These are phyloP conservation scores for Gambusia yucatana DNA, from an alignment of 2,797 vertebrate species.

Conservation along the genomic window DNA sequence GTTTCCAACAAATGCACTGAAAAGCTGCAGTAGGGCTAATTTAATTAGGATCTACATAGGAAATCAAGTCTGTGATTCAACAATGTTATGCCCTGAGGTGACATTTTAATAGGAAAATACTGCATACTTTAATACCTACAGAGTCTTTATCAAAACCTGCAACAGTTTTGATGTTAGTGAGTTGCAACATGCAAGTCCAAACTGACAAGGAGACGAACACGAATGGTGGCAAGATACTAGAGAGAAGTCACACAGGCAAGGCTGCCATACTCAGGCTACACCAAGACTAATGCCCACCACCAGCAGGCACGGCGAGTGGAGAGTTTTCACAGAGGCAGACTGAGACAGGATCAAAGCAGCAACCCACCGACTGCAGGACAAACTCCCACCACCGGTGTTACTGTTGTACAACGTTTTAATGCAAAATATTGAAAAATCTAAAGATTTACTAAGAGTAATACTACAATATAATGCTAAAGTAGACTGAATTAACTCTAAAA, in stretches of 20 bases:
- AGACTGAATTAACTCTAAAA: not conserved
- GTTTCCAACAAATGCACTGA: not conserved
- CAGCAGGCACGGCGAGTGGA: too few species aligned
- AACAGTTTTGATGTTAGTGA: not conserved
- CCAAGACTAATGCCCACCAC: too few species aligned
- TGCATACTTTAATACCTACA: not conserved
- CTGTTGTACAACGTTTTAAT: too few species aligned
- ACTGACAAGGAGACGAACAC: too few species aligned
- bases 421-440: not conserved
- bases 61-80: not conserved
- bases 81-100: not conserved
- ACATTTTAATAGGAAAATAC: not conserved
- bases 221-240: too few species aligned
- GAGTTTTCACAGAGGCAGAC: too few species aligned
- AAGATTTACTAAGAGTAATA: not conserved
- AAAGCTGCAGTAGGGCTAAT: not conserved
- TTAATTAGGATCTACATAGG: not conserved
- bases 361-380: too few species aligned
- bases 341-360: too few species aligned
- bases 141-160: not conserved
- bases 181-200: too few species aligned
- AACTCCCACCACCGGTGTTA: too few species aligned
- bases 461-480: not conserved
- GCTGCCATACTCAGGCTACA: too few species aligned
- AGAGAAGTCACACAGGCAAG: too few species aligned